A percentile compares a stretch with the other conserved stretches of the same genome.
Evolutionary conservation across 2,888 invertebrate species (phyloP).

Genomic region (Ormyrus pomaceus): DNA sequence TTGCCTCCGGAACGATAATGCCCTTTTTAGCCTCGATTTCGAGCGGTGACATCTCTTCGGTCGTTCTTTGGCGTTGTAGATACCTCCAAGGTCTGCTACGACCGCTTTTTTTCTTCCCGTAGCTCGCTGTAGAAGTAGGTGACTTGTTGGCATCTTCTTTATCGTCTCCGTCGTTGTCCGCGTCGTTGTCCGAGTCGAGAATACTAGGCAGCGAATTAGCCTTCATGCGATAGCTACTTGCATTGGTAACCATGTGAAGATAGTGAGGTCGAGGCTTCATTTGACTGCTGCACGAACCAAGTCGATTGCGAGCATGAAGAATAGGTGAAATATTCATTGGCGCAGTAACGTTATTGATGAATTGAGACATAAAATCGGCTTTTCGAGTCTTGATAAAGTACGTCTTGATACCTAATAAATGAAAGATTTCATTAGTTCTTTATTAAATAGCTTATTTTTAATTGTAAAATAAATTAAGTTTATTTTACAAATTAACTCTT

Average conservation of each 20-base stretch:
- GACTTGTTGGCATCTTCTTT: slow-evolving; percentile 80
- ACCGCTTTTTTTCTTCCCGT: slow-evolving; percentile 68
- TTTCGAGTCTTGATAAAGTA: slow-evolving; percentile 90
- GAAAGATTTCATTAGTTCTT: slow-evolving; percentile 2
- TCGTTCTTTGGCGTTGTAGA: slow-evolving; percentile 71
- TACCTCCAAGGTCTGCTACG: slow-evolving; percentile 71
- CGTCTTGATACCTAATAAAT: slow-evolving; percentile 84
- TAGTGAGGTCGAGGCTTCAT: slow-evolving; percentile 70
- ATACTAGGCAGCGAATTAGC: slow-evolving; percentile 91
- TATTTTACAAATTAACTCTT: no score
- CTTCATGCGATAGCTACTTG: slow-evolving; percentile 75
- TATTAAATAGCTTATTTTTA: not conserved
- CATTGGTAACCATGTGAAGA: slow-evolving; percentile 72
- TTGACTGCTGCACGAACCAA: slow-evolving; percentile 70
- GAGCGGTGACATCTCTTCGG: slow-evolving; percentile 72
- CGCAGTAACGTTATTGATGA: slow-evolving; percentile 63
- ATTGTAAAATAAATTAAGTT: no score
- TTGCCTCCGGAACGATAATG: slow-evolving; percentile 49
- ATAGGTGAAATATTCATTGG: slow-evolving; percentile 70
- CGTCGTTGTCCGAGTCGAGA: slow-evolving; percentile 85
- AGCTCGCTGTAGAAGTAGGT: slow-evolving; percentile 80
- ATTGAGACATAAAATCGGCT: slow-evolving; percentile 75
- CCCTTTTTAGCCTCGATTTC: slow-evolving; percentile 63
- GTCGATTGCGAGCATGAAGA: slow-evolving; percentile 68
- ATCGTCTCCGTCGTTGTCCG: slow-evolving; percentile 76